These are phyloP conservation scores for Callipepla californica DNA, from an alignment of 2,113 vertebrate genomes.

Conservation along the genomic window DNA sequence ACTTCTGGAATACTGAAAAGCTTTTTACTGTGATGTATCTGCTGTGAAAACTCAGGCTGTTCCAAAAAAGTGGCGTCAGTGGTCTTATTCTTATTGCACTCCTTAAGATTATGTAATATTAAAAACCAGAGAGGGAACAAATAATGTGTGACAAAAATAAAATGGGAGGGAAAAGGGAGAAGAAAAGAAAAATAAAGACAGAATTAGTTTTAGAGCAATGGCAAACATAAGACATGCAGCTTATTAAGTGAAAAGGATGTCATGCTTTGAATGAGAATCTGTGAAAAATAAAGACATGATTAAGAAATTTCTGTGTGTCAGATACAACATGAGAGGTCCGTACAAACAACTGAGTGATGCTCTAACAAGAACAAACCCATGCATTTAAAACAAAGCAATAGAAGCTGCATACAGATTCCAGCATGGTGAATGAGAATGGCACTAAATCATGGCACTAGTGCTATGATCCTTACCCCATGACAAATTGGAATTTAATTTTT, in stretches of 20 bases:
- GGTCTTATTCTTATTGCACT: conserved; percentile 84
- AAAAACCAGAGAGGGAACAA: conserved; percentile 73
- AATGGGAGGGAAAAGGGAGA: conserved; percentile 73
- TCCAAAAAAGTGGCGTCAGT: conserved; percentile 85
- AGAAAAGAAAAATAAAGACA: conserved; percentile 95
- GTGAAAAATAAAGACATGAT: conserved; percentile 74
- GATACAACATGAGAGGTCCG: conserved; percentile 10
- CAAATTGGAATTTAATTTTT: neutral
- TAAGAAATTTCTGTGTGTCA: conserved; percentile 37
- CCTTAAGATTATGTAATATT: conserved; percentile 83
- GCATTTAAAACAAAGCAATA: conserved; percentile 20
- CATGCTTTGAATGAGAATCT: conserved; percentile 90
- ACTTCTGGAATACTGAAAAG: conserved; percentile 98
- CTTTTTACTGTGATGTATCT: conserved; percentile 86
- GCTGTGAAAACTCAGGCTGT: conserved; percentile 87
- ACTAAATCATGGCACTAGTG: neutral
- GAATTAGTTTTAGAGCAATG: conserved; percentile 94
- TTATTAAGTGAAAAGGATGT: conserved; percentile 84
- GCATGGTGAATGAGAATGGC: conserved; percentile 4
- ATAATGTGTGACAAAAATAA: conserved; percentile 84
- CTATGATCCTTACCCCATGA: neutral
- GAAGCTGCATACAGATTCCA: neutral
- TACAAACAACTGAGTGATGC: conserved; percentile 45
- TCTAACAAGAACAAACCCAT: conserved; percentile 42
- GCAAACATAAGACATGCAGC: conserved; percentile 87